Evolutionary conservation across 2,113 vertebrate genomes (phyloP), one percentile per base, ranked within the genome.

Genomic region (Gopherus flavomarginatus): DNA sequence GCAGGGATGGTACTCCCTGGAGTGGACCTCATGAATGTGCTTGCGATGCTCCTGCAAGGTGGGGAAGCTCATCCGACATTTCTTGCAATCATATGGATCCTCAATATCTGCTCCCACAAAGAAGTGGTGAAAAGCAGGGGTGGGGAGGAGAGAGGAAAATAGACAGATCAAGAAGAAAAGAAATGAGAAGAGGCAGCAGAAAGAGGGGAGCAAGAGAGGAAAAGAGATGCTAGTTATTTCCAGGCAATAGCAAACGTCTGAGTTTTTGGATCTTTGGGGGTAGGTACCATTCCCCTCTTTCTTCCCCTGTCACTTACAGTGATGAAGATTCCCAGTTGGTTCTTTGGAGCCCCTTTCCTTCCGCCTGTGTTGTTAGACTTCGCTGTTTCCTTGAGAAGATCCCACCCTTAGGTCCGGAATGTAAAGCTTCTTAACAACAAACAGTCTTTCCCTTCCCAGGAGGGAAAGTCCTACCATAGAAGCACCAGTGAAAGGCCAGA

Each of bases 61-160:
- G 35, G 98, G 94, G 96, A 99, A 99, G 95, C 99, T 99, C 97
- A 99, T 98, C 27, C 98, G 97, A 89, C 99, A 99, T 69, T 99
- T 99, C 97, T 98, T 99, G 97, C 99, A 99, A 95, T 99, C 99
- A 0, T 99, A 99, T 10, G 99, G 98, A 91, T 99, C 98, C 44
- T 98, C 98, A 1, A 99, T 94, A 89, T 99, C 99, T 99, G 97
- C 83, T 13, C 0, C 81, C 88, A 59, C 16, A 87, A 52, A 38
- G 81, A 89, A 0, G 4, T 57, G 12, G 16, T 5, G n/a, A 87
- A 44, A 89, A 57, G 59, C 22, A 56, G 38, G 5, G 65, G 21
- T 8, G 21, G 83, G 47, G 14, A 56, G 35, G 54, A 35, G 29
- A 47, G 59, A 87, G 69, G 42, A 91, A 53, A 85, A 14, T 59